These are phyloP conservation scores for Fulmarus glacialis DNA, from an alignment of 2,113 vertebrate genomes.

Conservation along the genomic window DNA sequence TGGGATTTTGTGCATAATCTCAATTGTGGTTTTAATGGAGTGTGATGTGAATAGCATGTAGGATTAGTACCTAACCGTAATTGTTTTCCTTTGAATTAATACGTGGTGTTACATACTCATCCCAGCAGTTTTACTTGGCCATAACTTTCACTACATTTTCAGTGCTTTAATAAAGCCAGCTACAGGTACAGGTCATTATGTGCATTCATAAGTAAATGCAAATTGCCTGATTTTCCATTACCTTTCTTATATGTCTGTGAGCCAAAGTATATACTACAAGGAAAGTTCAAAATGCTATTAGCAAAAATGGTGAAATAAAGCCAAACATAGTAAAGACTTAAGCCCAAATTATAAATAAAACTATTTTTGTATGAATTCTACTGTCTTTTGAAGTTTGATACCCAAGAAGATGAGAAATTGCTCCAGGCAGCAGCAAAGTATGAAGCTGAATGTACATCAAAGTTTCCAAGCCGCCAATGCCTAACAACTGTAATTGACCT, in stretches of 20 bases:
- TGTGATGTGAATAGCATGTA: not conserved
- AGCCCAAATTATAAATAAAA: not conserved
- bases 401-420: constrained; percentile 89
- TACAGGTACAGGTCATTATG: not conserved
- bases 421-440: constrained; percentile 88
- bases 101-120: not conserved
- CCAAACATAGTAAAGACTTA: not conserved
- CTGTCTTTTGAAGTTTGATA: constrained; percentile 86
- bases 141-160: not conserved
- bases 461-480: constrained; percentile 86
- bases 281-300: not conserved
- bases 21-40: not conserved
- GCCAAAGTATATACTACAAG: not conserved
- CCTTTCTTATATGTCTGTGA: not conserved
- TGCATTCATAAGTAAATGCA: not conserved
- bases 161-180: not conserved
- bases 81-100: not conserved
- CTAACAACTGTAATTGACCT: constrained; percentile 88
- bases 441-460: constrained; percentile 79
- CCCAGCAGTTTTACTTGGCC: not conserved
- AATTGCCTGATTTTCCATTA: not conserved
- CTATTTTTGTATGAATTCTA: not conserved
- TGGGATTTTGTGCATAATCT: not conserved
- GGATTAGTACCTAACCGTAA: not conserved
- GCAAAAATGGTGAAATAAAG: not conserved